Percentiles rank a stretch among this genome's conserved stretches.
Conservation (phyloP, 2,888 invertebrate species). For the Magallana nippona region DNA sequence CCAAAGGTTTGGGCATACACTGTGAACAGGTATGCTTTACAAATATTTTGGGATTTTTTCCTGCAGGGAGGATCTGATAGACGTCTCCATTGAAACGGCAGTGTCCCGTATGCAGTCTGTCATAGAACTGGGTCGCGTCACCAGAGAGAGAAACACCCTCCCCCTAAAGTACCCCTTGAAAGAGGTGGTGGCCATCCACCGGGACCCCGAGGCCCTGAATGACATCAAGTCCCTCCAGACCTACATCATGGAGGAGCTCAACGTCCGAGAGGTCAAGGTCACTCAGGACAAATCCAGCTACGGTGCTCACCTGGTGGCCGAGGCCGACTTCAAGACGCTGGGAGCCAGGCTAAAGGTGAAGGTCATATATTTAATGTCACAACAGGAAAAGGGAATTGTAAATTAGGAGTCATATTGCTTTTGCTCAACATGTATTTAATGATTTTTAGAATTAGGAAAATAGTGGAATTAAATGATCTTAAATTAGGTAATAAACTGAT, state of each 20-base stretch:
- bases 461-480: too few relatives aligned
- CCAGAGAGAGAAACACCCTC: constrained; percentile 94
- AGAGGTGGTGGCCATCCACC: constrained; percentile 95
- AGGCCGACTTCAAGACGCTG: constrained; percentile 95
- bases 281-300: constrained; percentile 95
- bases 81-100: constrained; percentile 92
- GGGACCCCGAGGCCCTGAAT: constrained; percentile 87
- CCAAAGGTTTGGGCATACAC: too few relatives aligned
- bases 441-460: too few relatives aligned
- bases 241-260: constrained; percentile 95
- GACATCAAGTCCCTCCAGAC: constrained; percentile 89
- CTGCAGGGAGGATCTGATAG: constrained; percentile 84
- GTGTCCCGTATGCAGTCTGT: constrained; percentile 96
- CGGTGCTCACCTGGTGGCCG: constrained; percentile 93
- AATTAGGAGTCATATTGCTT: neutral
- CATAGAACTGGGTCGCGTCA: constrained; percentile 94
- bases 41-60: too few relatives aligned
- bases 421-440: too few relatives aligned
- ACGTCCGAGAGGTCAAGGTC: constrained; percentile 90
- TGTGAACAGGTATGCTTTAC: neutral
- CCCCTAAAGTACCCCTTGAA: constrained; percentile 97
- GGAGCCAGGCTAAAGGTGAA: constrained; percentile 91
- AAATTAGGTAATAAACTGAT: too few relatives aligned
- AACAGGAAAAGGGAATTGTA: too few relatives aligned
- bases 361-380: neutral